Evolutionary conservation across 2,888 invertebrate genomes (phyloP).

Genomic region (Eutolmus rufibarbis): DNA sequence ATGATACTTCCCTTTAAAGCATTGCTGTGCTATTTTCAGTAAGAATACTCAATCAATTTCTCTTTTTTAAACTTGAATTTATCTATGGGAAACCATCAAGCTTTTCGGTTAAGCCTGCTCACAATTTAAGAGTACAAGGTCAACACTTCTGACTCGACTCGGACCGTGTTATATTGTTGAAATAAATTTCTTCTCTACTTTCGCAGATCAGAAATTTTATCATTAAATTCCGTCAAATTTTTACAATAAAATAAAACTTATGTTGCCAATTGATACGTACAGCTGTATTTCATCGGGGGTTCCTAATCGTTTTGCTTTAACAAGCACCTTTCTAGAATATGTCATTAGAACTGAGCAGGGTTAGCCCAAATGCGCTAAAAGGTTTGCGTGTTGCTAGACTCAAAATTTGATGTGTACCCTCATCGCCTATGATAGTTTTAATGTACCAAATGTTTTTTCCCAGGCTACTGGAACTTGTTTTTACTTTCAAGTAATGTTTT

Average conservation of each 20-base stretch:
- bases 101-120: not conserved
- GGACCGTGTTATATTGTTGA: not conserved
- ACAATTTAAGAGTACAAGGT: not conserved
- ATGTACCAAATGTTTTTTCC: not conserved
- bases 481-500: not conserved
- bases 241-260: not conserved
- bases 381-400: not conserved
- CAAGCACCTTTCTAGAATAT: not conserved
- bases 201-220: not conserved
- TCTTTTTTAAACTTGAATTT: not conserved
- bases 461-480: not conserved
- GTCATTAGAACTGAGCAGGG: not conserved
- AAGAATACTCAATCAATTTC: not conserved
- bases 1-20: not conserved
- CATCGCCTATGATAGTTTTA: not conserved
- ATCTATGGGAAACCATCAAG: not conserved
- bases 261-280: not conserved
- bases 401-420: not conserved
- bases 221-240: not conserved
- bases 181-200: not conserved
- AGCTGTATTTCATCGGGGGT: not conserved
- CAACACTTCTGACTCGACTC: not conserved
- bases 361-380: not conserved
- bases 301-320: not conserved
- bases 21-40: not conserved